Conservation (phyloP, 2,797 vertebrate genomes). For the Cetoscarus ocellatus region DNA sequence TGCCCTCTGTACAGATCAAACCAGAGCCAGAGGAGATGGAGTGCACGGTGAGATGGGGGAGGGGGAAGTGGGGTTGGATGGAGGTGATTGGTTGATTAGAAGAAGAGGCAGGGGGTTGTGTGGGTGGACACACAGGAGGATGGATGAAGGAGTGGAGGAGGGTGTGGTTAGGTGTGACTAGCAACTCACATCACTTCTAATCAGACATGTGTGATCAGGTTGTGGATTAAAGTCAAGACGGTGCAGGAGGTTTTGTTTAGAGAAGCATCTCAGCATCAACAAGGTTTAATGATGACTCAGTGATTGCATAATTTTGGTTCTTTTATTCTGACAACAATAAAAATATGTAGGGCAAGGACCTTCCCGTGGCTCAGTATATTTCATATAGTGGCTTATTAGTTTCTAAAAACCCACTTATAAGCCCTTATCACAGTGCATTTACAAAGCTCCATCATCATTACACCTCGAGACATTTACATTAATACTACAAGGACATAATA, state of each 20-base stretch:
- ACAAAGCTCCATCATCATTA: too few species aligned
- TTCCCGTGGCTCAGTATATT: too few species aligned
- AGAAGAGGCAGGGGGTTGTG: not conserved
- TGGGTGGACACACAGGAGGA: not conserved
- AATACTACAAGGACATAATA: too few species aligned
- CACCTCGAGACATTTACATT: too few species aligned
- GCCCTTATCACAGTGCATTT: too few species aligned
- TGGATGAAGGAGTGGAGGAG: slow-evolving; percentile 1
- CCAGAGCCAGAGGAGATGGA: slow-evolving; percentile 86
- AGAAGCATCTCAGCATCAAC: too few species aligned
- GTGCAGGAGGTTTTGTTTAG: not conserved
- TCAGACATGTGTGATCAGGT: slow-evolving; percentile 2
- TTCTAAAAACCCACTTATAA: too few species aligned
- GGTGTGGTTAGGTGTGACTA: slow-evolving; percentile 13
- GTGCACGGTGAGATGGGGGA: slow-evolving; percentile 81
- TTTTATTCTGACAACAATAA: too few species aligned
- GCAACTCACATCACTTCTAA: fast-evolving
- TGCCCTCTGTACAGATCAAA: slow-evolving; percentile 87
- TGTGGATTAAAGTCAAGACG: not conserved
- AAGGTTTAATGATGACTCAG: not conserved
- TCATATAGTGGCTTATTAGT: too few species aligned
- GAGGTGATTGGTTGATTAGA: slow-evolving; percentile 31
- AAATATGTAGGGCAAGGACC: too few species aligned
- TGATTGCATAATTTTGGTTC: not conserved
- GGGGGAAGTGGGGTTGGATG: not conserved